These are phyloP conservation scores for Columba livia DNA, from an alignment of 2,113 vertebrate species.

Conservation along the genomic window DNA sequence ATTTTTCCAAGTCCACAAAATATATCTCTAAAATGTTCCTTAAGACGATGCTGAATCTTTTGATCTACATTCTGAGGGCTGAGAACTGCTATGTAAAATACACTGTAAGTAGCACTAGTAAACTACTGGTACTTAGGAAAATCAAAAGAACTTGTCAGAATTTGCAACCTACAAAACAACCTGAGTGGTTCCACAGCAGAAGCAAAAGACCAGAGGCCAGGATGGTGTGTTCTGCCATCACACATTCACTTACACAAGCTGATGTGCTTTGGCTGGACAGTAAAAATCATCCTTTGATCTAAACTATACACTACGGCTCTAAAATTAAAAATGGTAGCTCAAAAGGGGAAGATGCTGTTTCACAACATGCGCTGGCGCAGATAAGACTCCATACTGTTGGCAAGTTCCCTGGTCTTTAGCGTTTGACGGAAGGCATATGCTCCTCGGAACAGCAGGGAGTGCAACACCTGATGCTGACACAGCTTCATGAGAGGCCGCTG, in stretches of 20 bases:
- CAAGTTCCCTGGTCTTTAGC: background rate
- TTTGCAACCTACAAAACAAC: background rate
- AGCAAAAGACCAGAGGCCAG: background rate
- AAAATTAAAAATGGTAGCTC: background rate
- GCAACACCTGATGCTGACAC: background rate
- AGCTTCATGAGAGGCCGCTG: background rate
- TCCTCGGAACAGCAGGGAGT: background rate
- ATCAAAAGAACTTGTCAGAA: background rate
- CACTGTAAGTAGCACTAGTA: background rate
- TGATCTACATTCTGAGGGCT: background rate
- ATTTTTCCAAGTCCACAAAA: background rate
- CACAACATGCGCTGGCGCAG: fast-evolving
- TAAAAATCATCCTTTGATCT: background rate
- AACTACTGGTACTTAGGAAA: background rate
- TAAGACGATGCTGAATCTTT: background rate
- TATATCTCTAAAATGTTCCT: background rate
- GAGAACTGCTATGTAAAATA: background rate
- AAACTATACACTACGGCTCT: background rate
- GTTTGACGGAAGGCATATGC: background rate
- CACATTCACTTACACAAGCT: background rate
- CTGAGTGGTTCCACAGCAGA: background rate
- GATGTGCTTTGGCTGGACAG: background rate
- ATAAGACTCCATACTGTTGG: background rate
- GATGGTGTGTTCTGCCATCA: background rate
- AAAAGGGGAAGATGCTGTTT: background rate